Percentiles rank a stretch among this genome's conserved stretches.
These are phyloP conservation scores for Selene dorsalis DNA, from an alignment of 2,797 vertebrate species.

Conservation along the genomic window DNA sequence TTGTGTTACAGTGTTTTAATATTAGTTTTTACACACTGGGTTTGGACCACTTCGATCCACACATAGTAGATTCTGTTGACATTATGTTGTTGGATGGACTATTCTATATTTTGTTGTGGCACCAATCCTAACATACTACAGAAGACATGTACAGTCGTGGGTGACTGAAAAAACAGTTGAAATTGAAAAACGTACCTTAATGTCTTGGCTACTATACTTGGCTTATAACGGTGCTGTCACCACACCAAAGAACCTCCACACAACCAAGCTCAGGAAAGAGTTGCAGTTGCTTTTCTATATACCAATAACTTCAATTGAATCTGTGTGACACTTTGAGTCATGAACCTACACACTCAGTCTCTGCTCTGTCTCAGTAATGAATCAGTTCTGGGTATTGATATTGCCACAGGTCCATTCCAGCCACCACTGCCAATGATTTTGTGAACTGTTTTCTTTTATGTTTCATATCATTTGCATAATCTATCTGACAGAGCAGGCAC, in stretches of 20 bases:
- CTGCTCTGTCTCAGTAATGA: constrained; percentile 48
- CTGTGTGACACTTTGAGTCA: constrained; percentile 46
- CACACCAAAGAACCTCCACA: neutral
- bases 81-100: neutral
- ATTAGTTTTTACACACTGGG: no score
- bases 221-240: neutral
- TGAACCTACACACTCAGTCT: constrained; percentile 28
- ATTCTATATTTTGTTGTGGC: neutral
- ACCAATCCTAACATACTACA: neutral
- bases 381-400: constrained; percentile 23
- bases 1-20: no score
- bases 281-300: constrained; percentile 26
- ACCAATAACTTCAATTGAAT: constrained; percentile 31
- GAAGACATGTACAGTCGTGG: neutral
- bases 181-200: no score
- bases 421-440: constrained; percentile 34
- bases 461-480: constrained; percentile 59
- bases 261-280: neutral
- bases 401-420: constrained; percentile 35
- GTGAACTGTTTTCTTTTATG: constrained; percentile 39
- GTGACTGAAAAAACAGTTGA: neutral
- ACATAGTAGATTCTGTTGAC: neutral
- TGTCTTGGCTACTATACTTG: constrained; percentile 8
- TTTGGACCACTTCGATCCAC: neutral
- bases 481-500: constrained; percentile 23